Evolutionary conservation across 2,797 vertebrate genomes (phyloP), one percentile per base, ranked within the genome.

Genomic region (Enteromius mattozi): DNA sequence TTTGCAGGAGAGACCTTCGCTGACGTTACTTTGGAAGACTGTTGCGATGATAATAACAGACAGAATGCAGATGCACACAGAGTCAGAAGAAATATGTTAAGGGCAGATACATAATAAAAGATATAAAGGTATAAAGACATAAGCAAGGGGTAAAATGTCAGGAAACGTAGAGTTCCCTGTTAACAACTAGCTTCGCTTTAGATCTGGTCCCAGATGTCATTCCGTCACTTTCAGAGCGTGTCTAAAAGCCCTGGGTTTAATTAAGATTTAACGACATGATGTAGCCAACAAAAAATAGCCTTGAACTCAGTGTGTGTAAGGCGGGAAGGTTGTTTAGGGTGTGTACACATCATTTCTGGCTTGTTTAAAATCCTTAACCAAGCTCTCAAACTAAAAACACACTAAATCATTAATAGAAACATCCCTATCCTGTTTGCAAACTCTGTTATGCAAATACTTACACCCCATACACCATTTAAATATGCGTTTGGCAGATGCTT

Each of bases 261-360:
- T 85, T 78, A 89, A 88, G 88, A 84, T 88, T 85, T 88, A 89
- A 87, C 82, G 47, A 49, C 33, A 42, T 83, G 77, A 86, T 65
- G 81, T 54, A 72, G 74, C 63, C 76, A 78, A 16, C 80, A 85
- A 88, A 82, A 87, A 87, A 89, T 78, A 87, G 76, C 66, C 85
- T 56, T 17, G 59, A 69, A 68, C 30, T 65, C 37, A 72, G 65
- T 66, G 56, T 81, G 71, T 82, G 74, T 79, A 59, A 78, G 68
- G 40, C 3, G 1, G 30, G n/a, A n/a, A 10, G 61, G 24, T 66
- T 71, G n/a, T 78, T 35, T 61, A 72, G 70, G 70, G 81, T 27
- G 80, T 59, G 75, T 24, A 61, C 14, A 71, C n/a, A 47, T 17
- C 8, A 66, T 47, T n/a, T 76, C 40, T 77, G 84, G 81, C 49